Conservation (phyloP, 1,140 invertebrate species). For the Bombus impatiens region DNA sequence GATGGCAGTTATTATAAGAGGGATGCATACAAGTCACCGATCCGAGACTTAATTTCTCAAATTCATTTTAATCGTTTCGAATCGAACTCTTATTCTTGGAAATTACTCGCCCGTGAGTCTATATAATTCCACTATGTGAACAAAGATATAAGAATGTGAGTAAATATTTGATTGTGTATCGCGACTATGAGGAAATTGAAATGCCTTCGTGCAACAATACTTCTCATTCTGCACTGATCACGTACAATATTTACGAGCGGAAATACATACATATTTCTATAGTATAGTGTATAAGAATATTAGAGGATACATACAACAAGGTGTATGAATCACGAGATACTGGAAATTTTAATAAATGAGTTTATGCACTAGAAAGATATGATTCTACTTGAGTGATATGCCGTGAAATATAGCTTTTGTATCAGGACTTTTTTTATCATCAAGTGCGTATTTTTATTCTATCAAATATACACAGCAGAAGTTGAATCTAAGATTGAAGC, state of each 20-base stretch:
- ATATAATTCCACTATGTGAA: neutral
- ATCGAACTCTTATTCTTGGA: conserved; percentile 37
- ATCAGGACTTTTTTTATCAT: neutral
- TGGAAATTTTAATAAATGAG: neutral
- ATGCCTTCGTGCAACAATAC: neutral
- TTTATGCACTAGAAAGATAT: neutral
- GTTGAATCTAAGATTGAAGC: neutral
- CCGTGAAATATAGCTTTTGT: neutral
- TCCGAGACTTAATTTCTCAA: conserved; percentile 13
- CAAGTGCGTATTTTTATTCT: neutral
- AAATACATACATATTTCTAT: too few species aligned
- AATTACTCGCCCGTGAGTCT: neutral
- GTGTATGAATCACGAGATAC: neutral
- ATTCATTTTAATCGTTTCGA: conserved; percentile 19
- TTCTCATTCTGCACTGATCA: neutral
- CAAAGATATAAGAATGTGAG: conserved; percentile 12
- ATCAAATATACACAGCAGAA: neutral
- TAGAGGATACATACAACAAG: neutral
- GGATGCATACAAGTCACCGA: conserved; percentile 26
- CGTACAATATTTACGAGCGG: too few species aligned
- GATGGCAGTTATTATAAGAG: conserved; percentile 52
- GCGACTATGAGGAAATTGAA: conserved; percentile 28
- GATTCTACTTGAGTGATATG: neutral
- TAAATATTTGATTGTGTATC: conserved; percentile 40
- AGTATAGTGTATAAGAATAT: neutral